Conservation (phyloP, 2,888 invertebrate species). For the Cheilosia soror region DNA sequence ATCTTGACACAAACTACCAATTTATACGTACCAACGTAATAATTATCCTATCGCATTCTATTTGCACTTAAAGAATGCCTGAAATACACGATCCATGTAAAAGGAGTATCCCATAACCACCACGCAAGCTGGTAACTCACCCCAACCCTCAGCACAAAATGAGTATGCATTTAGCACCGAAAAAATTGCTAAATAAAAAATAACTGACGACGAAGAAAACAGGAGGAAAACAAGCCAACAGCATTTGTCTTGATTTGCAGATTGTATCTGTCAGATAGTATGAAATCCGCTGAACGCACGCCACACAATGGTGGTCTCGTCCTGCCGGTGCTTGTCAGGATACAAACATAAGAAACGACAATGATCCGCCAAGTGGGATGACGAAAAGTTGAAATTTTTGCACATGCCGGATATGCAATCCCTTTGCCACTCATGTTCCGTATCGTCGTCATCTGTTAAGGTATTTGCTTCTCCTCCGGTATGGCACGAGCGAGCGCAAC, state of each 20-base stretch:
- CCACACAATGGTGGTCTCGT: constrained; percentile 57
- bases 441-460: constrained; percentile 56
- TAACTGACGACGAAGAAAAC: constrained; percentile 14
- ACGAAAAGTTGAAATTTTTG: constrained; percentile 77
- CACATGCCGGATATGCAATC: constrained; percentile 79
- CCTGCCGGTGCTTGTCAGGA: constrained; percentile 42
- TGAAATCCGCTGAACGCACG: constrained; percentile 56
- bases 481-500: constrained; percentile 65
- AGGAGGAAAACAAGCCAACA: constrained; percentile 28
- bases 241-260: constrained; percentile 50
- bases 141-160: constrained; percentile 15
- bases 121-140: constrained; percentile 65
- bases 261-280: constrained; percentile 54
- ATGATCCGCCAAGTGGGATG: constrained; percentile 63
- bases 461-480: constrained; percentile 42
- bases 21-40: constrained; percentile 30
- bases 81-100: constrained; percentile 25
- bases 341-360: constrained; percentile 55
- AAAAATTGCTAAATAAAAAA: constrained; percentile 1
- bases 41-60: constrained; percentile 54
- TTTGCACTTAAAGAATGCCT: constrained; percentile 31
- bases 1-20: constrained; percentile 55
- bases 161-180: constrained; percentile 1
- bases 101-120: constrained; percentile 19
- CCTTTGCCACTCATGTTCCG: constrained; percentile 28